Percentiles rank a stretch among this genome's conserved stretches.
Evolutionary conservation across 2,113 vertebrate genomes (phyloP).

Genomic region (Pogona vitticeps): DNA sequence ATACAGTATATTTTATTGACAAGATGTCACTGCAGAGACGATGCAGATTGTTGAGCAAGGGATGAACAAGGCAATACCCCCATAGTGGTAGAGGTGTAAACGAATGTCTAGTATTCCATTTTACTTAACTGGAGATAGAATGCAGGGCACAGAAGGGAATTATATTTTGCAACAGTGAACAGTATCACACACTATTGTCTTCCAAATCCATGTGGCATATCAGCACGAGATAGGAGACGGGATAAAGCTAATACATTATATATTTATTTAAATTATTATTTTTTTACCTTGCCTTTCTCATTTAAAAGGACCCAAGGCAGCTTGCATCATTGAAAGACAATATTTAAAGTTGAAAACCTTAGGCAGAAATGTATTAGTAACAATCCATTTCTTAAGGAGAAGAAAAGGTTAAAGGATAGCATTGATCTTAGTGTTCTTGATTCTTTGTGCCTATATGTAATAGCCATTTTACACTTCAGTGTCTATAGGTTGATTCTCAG

Average conservation of each 20-base stretch:
- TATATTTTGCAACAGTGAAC: not conserved
- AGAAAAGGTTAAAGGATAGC: not conserved
- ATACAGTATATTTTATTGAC: too few relatives aligned
- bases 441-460: not conserved
- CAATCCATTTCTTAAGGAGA: not conserved
- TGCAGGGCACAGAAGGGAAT: not conserved
- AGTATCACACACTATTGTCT: too few relatives aligned
- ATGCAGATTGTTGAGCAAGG: not conserved
- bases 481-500: not conserved
- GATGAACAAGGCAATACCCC: too few relatives aligned
- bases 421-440: slow-evolving; percentile 7
- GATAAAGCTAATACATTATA: not conserved
- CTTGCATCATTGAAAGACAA: too few relatives aligned
- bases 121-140: not conserved
- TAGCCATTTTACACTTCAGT: not conserved
- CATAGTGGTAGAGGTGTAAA: not conserved
- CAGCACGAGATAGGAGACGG: not conserved
- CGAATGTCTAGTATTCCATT: not conserved
- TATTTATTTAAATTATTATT: too few relatives aligned
- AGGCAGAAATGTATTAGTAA: not conserved
- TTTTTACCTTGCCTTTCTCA: too few relatives aligned
- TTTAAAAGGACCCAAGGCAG: too few relatives aligned
- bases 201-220: not conserved
- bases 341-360: too few relatives aligned
- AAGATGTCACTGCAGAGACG: not conserved